These are phyloP conservation scores for Drosophila busckii DNA, from an alignment of 1,140 invertebrate genomes.

Conservation along the genomic window DNA sequence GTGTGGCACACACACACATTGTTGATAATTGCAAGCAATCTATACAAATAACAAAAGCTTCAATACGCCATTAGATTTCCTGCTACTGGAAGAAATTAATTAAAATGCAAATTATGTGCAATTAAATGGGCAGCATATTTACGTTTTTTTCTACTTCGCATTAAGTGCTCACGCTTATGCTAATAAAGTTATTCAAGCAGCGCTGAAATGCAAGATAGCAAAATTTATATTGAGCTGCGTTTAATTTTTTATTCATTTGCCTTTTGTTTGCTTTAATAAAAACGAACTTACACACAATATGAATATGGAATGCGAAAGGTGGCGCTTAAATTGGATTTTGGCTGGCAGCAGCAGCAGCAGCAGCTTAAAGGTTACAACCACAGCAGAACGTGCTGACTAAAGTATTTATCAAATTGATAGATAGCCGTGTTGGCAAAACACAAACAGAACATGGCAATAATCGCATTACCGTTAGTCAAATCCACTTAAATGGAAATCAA, in stretches of 20 bases:
- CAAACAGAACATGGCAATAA: slow-evolving; percentile 50
- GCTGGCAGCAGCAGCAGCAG: no score
- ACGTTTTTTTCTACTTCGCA: slow-evolving; percentile 10
- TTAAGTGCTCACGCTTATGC: slow-evolving; percentile 8
- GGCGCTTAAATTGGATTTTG: no score
- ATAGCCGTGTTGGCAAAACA: slow-evolving; percentile 14
- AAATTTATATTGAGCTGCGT: neutral
- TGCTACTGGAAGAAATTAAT: slow-evolving; percentile 44
- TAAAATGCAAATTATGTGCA: slow-evolving; percentile 70
- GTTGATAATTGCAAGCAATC: slow-evolving; percentile 54
- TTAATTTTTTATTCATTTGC: neutral
- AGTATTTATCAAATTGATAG: slow-evolving; percentile 15
- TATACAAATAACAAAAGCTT: slow-evolving; percentile 20
- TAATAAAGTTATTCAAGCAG: slow-evolving; percentile 10
- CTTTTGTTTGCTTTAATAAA: neutral
- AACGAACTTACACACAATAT: no score
- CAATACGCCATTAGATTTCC: slow-evolving; percentile 11
- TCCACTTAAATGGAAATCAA: slow-evolving; percentile 63
- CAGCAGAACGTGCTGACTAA: slow-evolving; percentile 16
- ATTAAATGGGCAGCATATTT: slow-evolving; percentile 44
- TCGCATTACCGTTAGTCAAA: slow-evolving; percentile 54
- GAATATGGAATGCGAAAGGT: neutral
- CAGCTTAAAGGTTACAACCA: no score
- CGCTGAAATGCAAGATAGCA: neutral
- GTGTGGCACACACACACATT: slow-evolving; percentile 16